Base-by-base conservation (phyloP, 2,113 vertebrate species). In the Pelobates fuscus region DNA sequence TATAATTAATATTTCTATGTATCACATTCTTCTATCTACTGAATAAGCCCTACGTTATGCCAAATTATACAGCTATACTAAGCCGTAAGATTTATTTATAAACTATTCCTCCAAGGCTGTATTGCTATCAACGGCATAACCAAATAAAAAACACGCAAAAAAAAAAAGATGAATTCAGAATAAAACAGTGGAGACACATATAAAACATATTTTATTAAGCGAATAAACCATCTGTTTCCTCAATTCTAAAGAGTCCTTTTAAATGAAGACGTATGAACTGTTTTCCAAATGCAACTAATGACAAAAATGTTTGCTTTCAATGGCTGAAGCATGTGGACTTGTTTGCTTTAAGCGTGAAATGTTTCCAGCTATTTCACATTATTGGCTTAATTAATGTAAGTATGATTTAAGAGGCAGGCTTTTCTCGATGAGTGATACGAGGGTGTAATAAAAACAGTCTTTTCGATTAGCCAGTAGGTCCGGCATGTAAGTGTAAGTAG, bases 201-300 rank as follows among this genome's bases (percentile, higher is more conserved):
- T 43, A 63, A 78, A 77, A 78, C 8, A 60, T 0, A 62, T 62
- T 77, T 79, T 77, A 67, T 70, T 63, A 79, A 76, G 57, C 77
- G 77, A 65, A 78, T 80, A 67, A 80, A 81, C 61, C 61, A 52
- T 65, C 80, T 80, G 77, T 80, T 81, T 78, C 78, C 75, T 70
- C 44, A 70, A 68, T 71, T 69, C 73, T 70, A 21, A 17, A 67
- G 70, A 84, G 71, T 30, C 58, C 1, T 54, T 77, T 49, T 63
- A 80, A 67, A 69, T 70, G 29, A 10, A 67, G 61, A 8, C 67
- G 68, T 26, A 3, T 26, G 24, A 0, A 0, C 14, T 68, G 20
- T 18, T 0, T 66, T 27, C 29, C n/a, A 27, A 41, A 0, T 18
- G 12, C 18, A 59, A 67, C 63, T 65, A 55, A 78, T 79, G 76